Conservation (phyloP, 2,888 invertebrate species). For the Invenusta paracnida region DNA sequence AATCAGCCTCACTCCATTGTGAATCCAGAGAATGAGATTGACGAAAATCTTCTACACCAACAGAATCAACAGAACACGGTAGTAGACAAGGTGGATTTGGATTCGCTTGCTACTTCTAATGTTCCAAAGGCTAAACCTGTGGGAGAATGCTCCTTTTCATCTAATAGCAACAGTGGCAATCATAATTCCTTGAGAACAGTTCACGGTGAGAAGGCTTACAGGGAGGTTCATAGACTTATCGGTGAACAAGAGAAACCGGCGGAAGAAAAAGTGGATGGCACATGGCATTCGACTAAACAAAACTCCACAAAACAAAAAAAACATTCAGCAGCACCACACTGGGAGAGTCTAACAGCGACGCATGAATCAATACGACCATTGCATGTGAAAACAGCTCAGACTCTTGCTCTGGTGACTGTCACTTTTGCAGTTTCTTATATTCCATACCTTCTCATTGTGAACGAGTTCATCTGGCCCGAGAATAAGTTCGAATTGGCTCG, state of each 20-base stretch:
- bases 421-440: conserved; percentile 51
- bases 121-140: not conserved
- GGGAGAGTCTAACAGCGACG: not conserved
- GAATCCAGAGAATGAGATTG: not conserved
- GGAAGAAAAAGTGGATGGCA: not conserved
- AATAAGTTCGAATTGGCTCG: not conserved
- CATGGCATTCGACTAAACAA: too few species aligned
- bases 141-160: not conserved
- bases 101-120: not conserved
- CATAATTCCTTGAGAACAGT: not conserved
- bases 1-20: not conserved
- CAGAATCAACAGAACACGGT: too few species aligned
- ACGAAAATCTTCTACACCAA: too few species aligned
- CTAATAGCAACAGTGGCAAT: not conserved
- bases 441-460: conserved; percentile 48
- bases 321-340: not conserved
- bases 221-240: not conserved
- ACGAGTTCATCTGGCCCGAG: conserved; percentile 5
- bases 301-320: too few species aligned
- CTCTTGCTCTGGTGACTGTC: conserved; percentile 50
- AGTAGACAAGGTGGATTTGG: too few species aligned
- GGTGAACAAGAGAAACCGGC: not conserved
- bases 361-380: not conserved
- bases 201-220: not conserved
- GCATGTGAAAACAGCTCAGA: conserved; percentile 50